Base-by-base conservation (phyloP, 1,140 invertebrate genomes). In the Theocolax elegans region DNA sequence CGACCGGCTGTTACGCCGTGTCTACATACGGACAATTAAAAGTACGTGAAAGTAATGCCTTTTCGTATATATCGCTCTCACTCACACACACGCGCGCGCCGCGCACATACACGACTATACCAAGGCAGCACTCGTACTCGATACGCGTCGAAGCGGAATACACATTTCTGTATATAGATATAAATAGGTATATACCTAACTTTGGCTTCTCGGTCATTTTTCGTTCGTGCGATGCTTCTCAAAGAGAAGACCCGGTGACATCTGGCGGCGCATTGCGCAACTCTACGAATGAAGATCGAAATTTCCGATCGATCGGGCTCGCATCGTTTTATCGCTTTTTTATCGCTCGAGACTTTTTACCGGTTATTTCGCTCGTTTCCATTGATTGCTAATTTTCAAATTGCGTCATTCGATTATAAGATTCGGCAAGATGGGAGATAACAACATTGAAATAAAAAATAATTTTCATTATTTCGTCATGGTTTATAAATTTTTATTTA, bases 11-110 rank as follows among this genome's bases (percentile, higher is more conserved):
- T 74, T 73, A 72, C 73, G 69, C 31, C 10, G 29, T 10, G 2
- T 17, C 17, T 17, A 25, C 19, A 12, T 17, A 19, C 21, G 15
- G 27, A 25, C 31, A 40, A 25, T 58, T 10, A 25, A 42, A 58
- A 31, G 54, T 58, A 74, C 74, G 75, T 75, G 77, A 78, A 78
- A 77, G 77, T 76, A 74, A 77, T 73, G 74, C 71, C n/a, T 72
- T 74, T 75, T 74, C 68, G 67, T 74, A 60, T 72, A 56, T 67
- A 31, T 6, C 31, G 49, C n/a, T n/a, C n/a, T n/a, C n/a, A n/a
- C n/a, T n/a, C n/a, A n/a, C n/a, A n/a, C n/a, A n/a, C n/a, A n/a
- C n/a, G n/a, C n/a, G n/a, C n/a, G n/a, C n/a, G n/a, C n/a, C n/a
- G n/a, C n/a, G n/a, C n/a, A n/a, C n/a, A n/a, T n/a, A n/a, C n/a